Evolutionary conservation across 2,797 vertebrate species (phyloP).

Genomic region (Cheirogaleus major): DNA sequence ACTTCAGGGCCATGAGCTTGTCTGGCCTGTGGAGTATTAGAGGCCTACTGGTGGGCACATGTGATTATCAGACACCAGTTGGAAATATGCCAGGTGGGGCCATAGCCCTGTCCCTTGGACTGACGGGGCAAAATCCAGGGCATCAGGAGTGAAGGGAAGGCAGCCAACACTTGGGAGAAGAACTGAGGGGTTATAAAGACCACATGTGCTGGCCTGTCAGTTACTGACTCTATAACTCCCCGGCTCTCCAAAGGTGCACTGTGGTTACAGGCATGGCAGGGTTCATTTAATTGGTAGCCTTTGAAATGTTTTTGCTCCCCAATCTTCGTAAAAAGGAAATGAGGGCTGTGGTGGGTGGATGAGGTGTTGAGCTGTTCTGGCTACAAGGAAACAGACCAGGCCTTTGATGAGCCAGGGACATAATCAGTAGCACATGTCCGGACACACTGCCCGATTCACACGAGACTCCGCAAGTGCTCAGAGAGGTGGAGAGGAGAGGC

Average conservation of each 20-base stretch:
- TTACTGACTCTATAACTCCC: background rate
- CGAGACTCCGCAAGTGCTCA: background rate
- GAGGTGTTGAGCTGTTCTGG: slow-evolving; percentile 70
- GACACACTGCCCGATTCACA: background rate
- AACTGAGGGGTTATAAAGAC: background rate
- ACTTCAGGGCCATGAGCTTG: background rate
- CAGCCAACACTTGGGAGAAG: background rate
- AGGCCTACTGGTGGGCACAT: background rate
- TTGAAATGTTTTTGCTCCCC: slow-evolving; percentile 68
- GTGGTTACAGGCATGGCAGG: slow-evolving; percentile 34
- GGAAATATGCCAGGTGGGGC: background rate
- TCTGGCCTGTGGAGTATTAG: too few species aligned
- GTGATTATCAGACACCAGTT: background rate
- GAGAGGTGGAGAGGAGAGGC: background rate
- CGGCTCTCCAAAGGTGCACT: background rate
- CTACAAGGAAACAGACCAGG: slow-evolving; percentile 30
- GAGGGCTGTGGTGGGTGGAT: slow-evolving; percentile 67
- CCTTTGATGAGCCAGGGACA: slow-evolving; percentile 57
- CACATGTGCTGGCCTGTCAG: slow-evolving; percentile 27
- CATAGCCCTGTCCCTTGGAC: background rate
- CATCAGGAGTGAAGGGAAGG: background rate
- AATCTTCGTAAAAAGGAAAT: slow-evolving; percentile 75
- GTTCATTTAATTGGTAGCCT: slow-evolving; percentile 71
- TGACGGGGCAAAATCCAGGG: background rate
- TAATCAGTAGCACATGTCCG: slow-evolving; percentile 67